Evolutionary conservation across 2,888 invertebrate genomes (phyloP), one percentile per base, ranked within the genome.

Genomic region (Clitarchus hookeri): DNA sequence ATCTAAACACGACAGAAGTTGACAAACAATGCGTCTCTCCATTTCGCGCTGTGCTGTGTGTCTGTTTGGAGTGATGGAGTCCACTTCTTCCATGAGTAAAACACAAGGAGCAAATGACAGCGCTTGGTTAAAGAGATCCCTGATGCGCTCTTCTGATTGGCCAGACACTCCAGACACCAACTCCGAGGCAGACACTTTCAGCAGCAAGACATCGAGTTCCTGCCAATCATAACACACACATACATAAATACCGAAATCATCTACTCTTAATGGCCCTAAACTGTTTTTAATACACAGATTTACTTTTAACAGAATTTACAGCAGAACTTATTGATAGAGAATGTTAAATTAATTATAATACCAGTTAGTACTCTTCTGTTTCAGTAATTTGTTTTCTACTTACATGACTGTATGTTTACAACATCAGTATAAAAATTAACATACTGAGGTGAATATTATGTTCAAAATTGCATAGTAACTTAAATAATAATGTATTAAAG

Each of bases 31-130:
- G 87, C 99, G 93, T 88, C 97, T 94, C 91, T 99, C 98, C 99
- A 99, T 99, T 90, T 98, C 98, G 91, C 97, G 96, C 89, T 97
- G 97, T 4, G 98, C 98, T 89, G 95, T 95, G 86, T 97, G 95
- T 90, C 98, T 93, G 91, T 98, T 97, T 9, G 96, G 97, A 54
- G 98, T 97, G 83, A 99, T 96, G n/a, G 98, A 95, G 93, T 99
- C 99, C 87, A 99, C 97, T 92, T 99, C 98, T 92, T 99, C 99
- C 88, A 99, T 95, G 90, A 99, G 98, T 78, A 99, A 91, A 23
- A 99, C 94, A 91, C 97, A 96, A 0, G 98, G 97, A 16, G 97
- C 94, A 86, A 93, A 91, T 86, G 92, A 91, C 12, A 94, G 91
- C 0, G 98, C 98, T 90, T 96, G 95, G 78, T 97, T 96, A 92